Evolutionary conservation across 2,113 vertebrate species (phyloP).

Genomic region (Emberiza fucata): DNA sequence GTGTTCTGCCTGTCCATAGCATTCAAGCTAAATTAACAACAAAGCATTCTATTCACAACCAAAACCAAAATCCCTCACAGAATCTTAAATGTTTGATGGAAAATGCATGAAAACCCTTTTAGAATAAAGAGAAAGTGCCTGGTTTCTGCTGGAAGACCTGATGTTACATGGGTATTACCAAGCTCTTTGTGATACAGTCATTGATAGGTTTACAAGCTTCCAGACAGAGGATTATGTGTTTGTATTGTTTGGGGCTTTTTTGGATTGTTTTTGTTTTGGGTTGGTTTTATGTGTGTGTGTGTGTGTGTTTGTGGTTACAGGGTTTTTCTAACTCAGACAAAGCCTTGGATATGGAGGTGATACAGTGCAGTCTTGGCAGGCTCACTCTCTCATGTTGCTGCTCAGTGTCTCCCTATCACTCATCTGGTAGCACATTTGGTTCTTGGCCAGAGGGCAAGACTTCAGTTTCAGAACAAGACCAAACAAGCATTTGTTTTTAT

Average conservation of each 20-base stretch:
- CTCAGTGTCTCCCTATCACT: constrained; percentile 16
- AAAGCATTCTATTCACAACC: not conserved
- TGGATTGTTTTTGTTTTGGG: not conserved
- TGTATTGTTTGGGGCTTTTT: not conserved
- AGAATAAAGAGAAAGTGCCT: not conserved
- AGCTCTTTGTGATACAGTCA: not conserved
- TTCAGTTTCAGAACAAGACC: constrained; percentile 38
- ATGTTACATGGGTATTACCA: not conserved
- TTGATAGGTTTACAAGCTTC: not conserved
- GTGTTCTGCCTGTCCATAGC: not conserved
- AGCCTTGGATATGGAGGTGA: constrained; percentile 38
- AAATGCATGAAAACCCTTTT: not conserved
- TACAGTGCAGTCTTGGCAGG: not conserved
- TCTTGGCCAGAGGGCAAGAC: constrained; percentile 35
- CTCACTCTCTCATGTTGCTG: not conserved
- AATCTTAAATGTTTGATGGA: not conserved
- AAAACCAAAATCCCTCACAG: not conserved
- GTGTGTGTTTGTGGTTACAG: not conserved
- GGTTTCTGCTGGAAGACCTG: not conserved
- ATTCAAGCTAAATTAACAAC: not conserved
- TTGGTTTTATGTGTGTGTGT: not conserved
- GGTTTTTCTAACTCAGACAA: not conserved
- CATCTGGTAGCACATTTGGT: constrained; percentile 53
- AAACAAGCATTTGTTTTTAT: constrained; percentile 51
- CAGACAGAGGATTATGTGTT: not conserved